phyloP scores from a whole-genome alignment of 2,888 invertebrate species.

The Muschampia plurimacula region DNA sequence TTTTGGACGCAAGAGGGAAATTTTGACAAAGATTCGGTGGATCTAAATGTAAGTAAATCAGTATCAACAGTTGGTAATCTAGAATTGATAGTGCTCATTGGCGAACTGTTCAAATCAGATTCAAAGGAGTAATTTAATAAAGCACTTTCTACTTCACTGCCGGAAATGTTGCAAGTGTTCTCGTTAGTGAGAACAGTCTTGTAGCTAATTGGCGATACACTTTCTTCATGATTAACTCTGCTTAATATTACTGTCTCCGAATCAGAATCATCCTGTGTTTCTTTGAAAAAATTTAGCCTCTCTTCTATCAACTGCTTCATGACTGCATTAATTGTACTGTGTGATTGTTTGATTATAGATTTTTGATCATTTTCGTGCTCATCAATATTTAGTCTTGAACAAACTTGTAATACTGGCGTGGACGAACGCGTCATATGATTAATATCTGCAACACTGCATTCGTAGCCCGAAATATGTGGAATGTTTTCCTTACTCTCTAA shows the following conservation, averaged over 20 bases:
- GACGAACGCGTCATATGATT: slow-evolving; percentile 33
- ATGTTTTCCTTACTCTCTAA: not conserved
- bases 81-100: slow-evolving; percentile 51
- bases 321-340: slow-evolving; percentile 44
- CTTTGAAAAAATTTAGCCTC: slow-evolving; percentile 55
- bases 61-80: slow-evolving; percentile 50
- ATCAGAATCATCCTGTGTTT: slow-evolving; percentile 49
- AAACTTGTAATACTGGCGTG: slow-evolving; percentile 22
- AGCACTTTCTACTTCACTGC: slow-evolving; percentile 52
- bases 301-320: slow-evolving; percentile 59
- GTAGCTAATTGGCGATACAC: slow-evolving; percentile 52
- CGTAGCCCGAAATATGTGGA: not conserved
- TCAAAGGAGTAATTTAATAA: slow-evolving; percentile 42
- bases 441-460: not conserved
- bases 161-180: slow-evolving; percentile 48
- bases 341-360: slow-evolving; percentile 35
- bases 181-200: slow-evolving; percentile 53
- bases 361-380: slow-evolving; percentile 15
- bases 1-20: slow-evolving; percentile 60
- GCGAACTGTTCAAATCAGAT: slow-evolving; percentile 47
- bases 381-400: not conserved
- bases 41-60: slow-evolving; percentile 67
- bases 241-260: slow-evolving; percentile 54
- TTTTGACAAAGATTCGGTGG: slow-evolving; percentile 60
- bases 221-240: slow-evolving; percentile 46